Base-by-base conservation (phyloP, 2,888 invertebrate genomes). In the Stenichneumon culpator region DNA sequence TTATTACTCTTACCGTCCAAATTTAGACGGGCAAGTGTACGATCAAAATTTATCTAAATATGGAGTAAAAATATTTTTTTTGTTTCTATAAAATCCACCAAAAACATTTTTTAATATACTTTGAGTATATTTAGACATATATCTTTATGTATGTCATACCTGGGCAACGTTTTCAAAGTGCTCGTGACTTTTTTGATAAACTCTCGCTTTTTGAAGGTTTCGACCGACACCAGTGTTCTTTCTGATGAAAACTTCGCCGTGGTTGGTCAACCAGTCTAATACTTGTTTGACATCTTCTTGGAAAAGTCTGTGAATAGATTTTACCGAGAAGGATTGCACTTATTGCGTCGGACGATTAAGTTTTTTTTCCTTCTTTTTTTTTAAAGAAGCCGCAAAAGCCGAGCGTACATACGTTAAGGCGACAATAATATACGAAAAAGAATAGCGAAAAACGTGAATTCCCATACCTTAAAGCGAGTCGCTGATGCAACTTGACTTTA, bases 201-300 rank as follows among this genome's bases (percentile, higher is more conserved):
- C 98, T 90, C 98, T 96, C 63, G 99, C 98, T 94, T 99, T 98
- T 93, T 98, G 98, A 89, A 99, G 95, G 95, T 98, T 99, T 90
- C 98, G 96, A 82, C 99, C 99, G 87, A 99, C 98, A 69, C 99
- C 98, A n/a, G 98, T 98, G 94, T 99, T 99, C 93, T 99, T 99
- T 90, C 98, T 96, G 74, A 99, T 96, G 94, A 99, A 99, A 25
- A 98, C 98, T 95, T 99, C 99, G 22, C 99, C 99, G 92, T 99
- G 99, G 94, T 99, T 98, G 88, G 98, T 97, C 89, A 99, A 94
- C 99, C 99, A 99, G 92, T 99, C 99, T 84, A 99, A 95, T 68
- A 99, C 98, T 96, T 99, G 99, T 94, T 98, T 97, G 70, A 99
- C 99, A 94, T 99, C 99, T 94, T 99, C 99, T 94, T 99, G 99